Conservation (phyloP, 2,113 vertebrate species). For the Psophia crepitans region DNA sequence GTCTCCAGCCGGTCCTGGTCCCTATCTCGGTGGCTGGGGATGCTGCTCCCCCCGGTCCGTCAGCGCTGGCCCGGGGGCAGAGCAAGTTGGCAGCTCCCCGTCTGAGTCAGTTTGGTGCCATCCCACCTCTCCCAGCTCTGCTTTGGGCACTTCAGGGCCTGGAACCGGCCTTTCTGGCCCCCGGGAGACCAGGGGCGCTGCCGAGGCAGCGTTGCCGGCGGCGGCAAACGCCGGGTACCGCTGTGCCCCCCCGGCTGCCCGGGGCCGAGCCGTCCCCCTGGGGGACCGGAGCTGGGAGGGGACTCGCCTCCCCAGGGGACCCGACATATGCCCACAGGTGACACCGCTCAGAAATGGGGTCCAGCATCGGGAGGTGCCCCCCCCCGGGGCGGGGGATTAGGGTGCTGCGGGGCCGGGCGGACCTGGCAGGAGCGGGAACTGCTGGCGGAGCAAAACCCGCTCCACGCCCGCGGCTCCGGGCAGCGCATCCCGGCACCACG, state of each 20-base stretch:
- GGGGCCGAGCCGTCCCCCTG: neutral
- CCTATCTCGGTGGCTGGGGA: neutral
- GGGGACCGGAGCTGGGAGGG: neutral
- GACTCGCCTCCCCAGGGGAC: no score
- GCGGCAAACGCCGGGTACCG: neutral
- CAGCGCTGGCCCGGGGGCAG: neutral
- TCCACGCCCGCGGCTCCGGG: fast-evolving
- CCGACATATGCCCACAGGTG: neutral
- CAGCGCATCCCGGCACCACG: neutral
- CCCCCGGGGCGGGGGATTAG: neutral
- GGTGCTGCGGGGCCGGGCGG: neutral
- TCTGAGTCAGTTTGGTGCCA: neutral
- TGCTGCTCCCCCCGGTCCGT: neutral
- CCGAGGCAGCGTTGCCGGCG: neutral
- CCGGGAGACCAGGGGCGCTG: neutral
- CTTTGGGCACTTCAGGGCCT: neutral
- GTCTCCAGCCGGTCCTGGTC: neutral
- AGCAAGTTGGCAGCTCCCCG: neutral
- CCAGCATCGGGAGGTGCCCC: fast-evolving
- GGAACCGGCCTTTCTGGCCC: neutral
- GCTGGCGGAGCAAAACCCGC: neutral
- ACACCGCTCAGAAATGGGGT: fast-evolving
- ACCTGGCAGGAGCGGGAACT: fast-evolving
- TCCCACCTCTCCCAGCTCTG: neutral
- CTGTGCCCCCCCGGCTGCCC: neutral